These are phyloP conservation scores for Crambe crambe DNA, from an alignment of 37 sponge, comb jelly and placozoan species.

Conservation along the genomic window DNA sequence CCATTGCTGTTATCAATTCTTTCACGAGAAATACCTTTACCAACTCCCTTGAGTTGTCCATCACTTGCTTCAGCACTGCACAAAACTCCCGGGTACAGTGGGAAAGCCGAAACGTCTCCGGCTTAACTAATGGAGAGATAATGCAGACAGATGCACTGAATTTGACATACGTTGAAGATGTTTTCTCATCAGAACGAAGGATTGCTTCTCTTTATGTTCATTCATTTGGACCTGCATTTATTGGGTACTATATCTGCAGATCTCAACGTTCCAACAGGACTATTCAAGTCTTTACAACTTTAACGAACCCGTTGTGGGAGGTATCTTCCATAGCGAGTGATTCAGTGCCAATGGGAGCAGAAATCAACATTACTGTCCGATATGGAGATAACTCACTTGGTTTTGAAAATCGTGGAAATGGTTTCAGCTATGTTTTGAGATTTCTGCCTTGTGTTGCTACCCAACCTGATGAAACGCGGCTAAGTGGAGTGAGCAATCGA, in stretches of 20 bases:
- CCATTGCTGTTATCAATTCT: background rate
- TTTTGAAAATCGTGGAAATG: background rate
- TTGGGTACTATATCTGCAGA: background rate
- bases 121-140: background rate
- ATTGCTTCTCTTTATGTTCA: background rate
- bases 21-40: background rate
- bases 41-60: background rate
- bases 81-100: background rate
- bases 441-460: background rate
- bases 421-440: background rate
- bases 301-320: background rate
- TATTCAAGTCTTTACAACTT: background rate
- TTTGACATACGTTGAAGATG: background rate
- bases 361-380: background rate
- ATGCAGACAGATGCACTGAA: background rate
- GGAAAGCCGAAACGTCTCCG: background rate
- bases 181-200: background rate
- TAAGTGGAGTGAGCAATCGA: background rate
- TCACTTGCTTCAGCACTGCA: background rate
- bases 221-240: background rate
- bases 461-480: background rate
- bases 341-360: background rate
- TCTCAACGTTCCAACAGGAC: background rate
- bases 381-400: background rate
- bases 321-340: background rate